A percentile compares a stretch with the other conserved stretches of the same genome.
Conservation (phyloP, 2,797 vertebrate species). For the Varecia variegata region DNA sequence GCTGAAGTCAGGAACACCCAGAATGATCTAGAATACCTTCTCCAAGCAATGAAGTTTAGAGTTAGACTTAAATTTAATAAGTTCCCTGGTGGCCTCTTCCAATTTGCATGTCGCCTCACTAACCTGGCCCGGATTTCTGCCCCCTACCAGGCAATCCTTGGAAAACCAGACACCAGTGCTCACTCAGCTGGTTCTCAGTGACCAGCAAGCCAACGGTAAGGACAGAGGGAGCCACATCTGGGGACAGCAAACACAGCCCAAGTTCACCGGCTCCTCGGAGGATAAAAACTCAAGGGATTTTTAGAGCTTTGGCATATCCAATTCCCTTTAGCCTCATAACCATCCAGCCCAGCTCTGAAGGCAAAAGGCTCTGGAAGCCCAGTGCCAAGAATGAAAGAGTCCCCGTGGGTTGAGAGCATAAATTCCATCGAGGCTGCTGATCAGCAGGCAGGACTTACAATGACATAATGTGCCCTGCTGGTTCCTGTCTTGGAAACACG, state of each 20-base stretch:
- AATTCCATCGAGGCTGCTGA: not conserved
- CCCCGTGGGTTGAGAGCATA: not conserved
- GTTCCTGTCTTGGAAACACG: not conserved
- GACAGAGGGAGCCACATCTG: not conserved
- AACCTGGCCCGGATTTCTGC: not conserved
- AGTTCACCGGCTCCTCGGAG: not conserved
- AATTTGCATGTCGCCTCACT: not conserved
- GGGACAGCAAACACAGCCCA: not conserved
- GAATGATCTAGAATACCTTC: not conserved
- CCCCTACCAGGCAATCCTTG: not conserved
- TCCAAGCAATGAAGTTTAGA: not conserved
- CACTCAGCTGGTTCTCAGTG: not conserved
- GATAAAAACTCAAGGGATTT: not conserved
- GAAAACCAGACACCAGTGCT: not conserved
- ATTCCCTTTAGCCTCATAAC: not conserved
- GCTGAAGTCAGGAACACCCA: not conserved
- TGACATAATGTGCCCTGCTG: fast-evolving
- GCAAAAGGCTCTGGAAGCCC: not conserved
- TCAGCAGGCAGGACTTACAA: not conserved
- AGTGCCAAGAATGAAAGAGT: not conserved
- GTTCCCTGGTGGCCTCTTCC: not conserved
- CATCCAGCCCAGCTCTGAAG: not conserved
- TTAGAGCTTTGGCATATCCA: not conserved
- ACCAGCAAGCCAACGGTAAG: not conserved
- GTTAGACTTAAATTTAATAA: not conserved